Percentiles rank a stretch among this genome's conserved stretches.
Conservation (phyloP, 1,140 invertebrate genomes). For the Drosophila bipectinata region DNA sequence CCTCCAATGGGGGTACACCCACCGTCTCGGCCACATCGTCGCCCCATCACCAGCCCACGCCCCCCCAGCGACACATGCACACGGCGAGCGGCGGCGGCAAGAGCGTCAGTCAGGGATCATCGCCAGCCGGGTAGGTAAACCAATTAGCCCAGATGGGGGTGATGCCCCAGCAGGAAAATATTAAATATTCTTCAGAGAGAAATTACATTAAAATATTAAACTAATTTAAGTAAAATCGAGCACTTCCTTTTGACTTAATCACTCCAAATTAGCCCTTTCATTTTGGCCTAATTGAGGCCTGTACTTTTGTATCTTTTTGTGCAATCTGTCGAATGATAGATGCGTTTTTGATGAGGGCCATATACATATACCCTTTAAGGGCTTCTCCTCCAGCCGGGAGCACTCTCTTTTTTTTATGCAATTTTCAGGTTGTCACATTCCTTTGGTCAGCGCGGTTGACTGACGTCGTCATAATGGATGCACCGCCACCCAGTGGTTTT, state of each 20-base stretch:
- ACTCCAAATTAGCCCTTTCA: conserved; percentile 21
- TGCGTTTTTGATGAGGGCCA: conserved; percentile 64
- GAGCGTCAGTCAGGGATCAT: conserved; percentile 76
- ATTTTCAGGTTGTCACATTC: conserved; percentile 70
- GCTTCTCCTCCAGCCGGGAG: conserved; percentile 12
- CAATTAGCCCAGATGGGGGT: background rate
- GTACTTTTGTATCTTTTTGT: conserved; percentile 33
- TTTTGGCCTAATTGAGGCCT: conserved; percentile 40
- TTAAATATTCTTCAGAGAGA: too few species aligned
- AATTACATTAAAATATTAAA: background rate
- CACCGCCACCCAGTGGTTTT: conserved; percentile 36
- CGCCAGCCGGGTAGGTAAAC: conserved; percentile 72
- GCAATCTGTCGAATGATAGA: conserved; percentile 62
- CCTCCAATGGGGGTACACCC: conserved; percentile 66
- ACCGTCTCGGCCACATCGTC: conserved; percentile 72
- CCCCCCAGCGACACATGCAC: conserved; percentile 70
- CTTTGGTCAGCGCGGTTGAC: conserved; percentile 62
- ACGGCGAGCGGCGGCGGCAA: conserved; percentile 38
- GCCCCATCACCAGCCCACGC: conserved; percentile 76
- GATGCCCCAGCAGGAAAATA: background rate
- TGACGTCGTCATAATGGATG: conserved; percentile 56
- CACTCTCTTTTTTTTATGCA: conserved; percentile 40
- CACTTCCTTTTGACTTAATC: background rate
- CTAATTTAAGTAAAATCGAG: background rate
- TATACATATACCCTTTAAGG: background rate